Evolutionary conservation across 2,888 invertebrate species (phyloP), one percentile per base, ranked within the genome.

Genomic region (Archaeoteleia sp.): DNA sequence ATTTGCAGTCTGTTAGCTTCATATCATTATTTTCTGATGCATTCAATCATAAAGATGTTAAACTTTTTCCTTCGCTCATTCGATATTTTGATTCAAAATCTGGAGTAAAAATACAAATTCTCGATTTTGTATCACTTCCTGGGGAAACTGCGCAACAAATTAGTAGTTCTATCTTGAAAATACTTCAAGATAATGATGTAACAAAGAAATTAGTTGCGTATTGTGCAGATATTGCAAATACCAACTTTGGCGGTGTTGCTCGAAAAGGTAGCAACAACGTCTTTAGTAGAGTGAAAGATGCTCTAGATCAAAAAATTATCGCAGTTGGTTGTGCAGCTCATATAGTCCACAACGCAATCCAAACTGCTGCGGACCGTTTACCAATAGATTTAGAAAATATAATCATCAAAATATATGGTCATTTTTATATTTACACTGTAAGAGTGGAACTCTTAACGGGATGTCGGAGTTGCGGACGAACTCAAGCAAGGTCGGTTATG

Each of bases 401-500:
- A 29, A 66, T 82, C 51, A 48, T 66, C 8, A 82, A 83, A 70
- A 75, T 83, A 37, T 82, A 78, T 68, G 71, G 68, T 23, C 72
- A 80, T 74, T 83, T 84, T 62, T 68, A 76, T 46, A 80, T 76
- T 43, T 83, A 77, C 60, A 83, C 80, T 12, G 78, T 82, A 13
- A 58, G 79, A 37, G 78, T 77, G 14, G 74, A 71, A 55, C 45
- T 39, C 37, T n/a, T n/a, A n/a, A n/a, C n/a, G n/a, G n/a, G n/a
- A n/a, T n/a, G n/a, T n/a, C n/a, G n/a, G n/a, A n/a, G n/a, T n/a
- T n/a, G n/a, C n/a, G n/a, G n/a, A n/a, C n/a, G n/a, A n/a, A n/a
- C n/a, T n/a, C n/a, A n/a, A n/a, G n/a, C n/a, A n/a, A n/a, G n/a
- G n/a, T n/a, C n/a, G n/a, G n/a, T n/a, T n/a, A n/a, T n/a, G n/a